These are phyloP conservation scores for Orthonychiurus folsomi DNA, from an alignment of 2,888 invertebrate genomes.

Conservation along the genomic window DNA sequence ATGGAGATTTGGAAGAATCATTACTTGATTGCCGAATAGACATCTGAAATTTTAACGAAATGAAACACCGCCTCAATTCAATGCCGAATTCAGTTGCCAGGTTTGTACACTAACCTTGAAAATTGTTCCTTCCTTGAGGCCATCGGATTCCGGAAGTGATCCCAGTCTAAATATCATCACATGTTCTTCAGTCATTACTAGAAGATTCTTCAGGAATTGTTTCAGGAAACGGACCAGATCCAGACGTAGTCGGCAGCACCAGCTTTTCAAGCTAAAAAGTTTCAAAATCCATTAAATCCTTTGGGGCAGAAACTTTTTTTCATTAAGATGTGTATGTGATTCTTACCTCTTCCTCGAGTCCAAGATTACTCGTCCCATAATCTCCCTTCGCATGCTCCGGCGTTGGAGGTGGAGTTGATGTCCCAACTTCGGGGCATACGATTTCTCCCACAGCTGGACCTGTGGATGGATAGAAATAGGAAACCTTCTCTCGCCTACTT, in stretches of 20 bases:
- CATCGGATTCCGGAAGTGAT: slow-evolving; percentile 61
- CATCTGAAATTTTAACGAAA: too few relatives aligned
- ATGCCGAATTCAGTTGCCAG: too few relatives aligned
- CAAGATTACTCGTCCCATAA: slow-evolving; percentile 38
- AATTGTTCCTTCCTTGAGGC: slow-evolving; percentile 64
- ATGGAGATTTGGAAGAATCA: slow-evolving; percentile 40
- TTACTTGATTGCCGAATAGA: slow-evolving; percentile 39
- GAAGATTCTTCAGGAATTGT: slow-evolving; percentile 89
- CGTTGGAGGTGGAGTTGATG: slow-evolving; percentile 39
- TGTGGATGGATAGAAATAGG: too few relatives aligned
- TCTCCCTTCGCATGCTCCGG: slow-evolving; percentile 40
- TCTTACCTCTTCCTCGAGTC: slow-evolving; percentile 39
- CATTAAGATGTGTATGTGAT: too few relatives aligned
- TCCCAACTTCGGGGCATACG: too few relatives aligned
- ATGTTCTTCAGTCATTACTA: slow-evolving; percentile 82
- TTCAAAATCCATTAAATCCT: slow-evolving; percentile 3
- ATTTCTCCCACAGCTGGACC: too few relatives aligned
- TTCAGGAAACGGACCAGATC: slow-evolving; percentile 62
- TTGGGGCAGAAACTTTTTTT: neutral
- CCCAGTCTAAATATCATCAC: slow-evolving; percentile 80
- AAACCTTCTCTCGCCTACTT: neutral
- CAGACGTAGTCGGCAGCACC: slow-evolving; percentile 26
- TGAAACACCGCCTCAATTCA: too few relatives aligned
- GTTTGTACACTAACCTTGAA: slow-evolving; percentile 64
- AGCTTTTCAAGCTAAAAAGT: slow-evolving; percentile 37